Evolutionary conservation across 2,888 invertebrate species (phyloP), one percentile per base, ranked within the genome.

Genomic region (Chloromyia formosa): DNA sequence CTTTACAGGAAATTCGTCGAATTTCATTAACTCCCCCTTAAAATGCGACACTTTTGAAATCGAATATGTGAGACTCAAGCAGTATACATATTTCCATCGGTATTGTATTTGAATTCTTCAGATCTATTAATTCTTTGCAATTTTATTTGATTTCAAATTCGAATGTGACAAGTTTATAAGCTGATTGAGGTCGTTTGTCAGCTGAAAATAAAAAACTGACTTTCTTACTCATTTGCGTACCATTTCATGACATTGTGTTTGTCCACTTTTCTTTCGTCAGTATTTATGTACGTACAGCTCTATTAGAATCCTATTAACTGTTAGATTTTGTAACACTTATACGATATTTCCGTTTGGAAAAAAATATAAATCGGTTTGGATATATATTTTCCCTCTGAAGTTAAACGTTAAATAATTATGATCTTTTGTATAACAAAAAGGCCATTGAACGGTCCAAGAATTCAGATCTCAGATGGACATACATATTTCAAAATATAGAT

Each of bases 81-180:
- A 49, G 49, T 12, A 35, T 35, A 56, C 4, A n/a, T 18, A 66
- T 66, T 42, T 66, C 45, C 66, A 66, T 66, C 22, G 18, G 12
- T 45, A 40, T 45, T 45, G 10, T 49, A 66, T 49, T 14, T 45
- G 35, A 20, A 45, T 12, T 18, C 35, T 45, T 49, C 22, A 49
- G 49, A 45, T 66, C 45, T 45, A 66, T 49, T 45, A 22, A 12
- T 16, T 45, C 22, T 66, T 66, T 66, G 66, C 49, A 49, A 66
- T 66, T 66, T 66, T 45, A 66, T 66, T 66, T 14, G 66, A 66
- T 66, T 14, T 66, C 9, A 66, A 66, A 45, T 12, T 45, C 4
- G 49, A 66, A 66, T 66, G 66, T 66, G 66, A 66, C 66, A 66
- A 66, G 66, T 66, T 66, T 66, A 66, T 66, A 66, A 66, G 66